phyloP scores from a whole-genome alignment of 2,888 invertebrate genomes.

The Aelia acuminata region DNA sequence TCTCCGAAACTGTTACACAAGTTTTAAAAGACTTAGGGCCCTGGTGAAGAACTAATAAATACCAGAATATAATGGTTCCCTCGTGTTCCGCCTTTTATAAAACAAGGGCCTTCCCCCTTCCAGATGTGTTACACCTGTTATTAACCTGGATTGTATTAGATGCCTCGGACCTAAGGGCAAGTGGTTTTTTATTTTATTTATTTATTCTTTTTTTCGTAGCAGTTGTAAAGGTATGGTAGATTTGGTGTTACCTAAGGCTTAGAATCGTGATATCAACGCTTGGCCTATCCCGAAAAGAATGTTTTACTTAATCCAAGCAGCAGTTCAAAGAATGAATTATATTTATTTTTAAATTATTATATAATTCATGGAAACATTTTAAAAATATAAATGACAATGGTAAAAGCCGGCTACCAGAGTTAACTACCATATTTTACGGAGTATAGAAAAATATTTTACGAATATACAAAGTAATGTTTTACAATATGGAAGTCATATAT shows the following conservation, averaged over 20 bases:
- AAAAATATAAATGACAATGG: too few relatives aligned
- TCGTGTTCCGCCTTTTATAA: conserved; percentile 41
- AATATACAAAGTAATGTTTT: too few relatives aligned
- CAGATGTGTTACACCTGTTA: conserved; percentile 42
- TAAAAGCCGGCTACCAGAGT: too few relatives aligned
- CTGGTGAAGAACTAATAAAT: conserved; percentile 25
- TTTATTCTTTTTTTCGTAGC: neutral
- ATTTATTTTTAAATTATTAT: too few relatives aligned
- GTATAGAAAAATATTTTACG: too few relatives aligned
- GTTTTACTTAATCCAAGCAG: too few relatives aligned
- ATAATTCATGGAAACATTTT: too few relatives aligned
- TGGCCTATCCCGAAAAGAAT: too few relatives aligned
- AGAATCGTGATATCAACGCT: neutral
- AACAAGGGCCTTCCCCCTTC: conserved; percentile 2
- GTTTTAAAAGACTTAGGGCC: conserved; percentile 17
- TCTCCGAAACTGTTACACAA: neutral
- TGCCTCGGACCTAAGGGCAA: neutral
- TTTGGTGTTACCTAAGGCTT: neutral
- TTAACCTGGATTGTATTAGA: conserved; percentile 11
- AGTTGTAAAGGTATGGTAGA: neutral
- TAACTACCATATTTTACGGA: too few relatives aligned
- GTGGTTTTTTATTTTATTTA: neutral
- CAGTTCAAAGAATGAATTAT: too few relatives aligned
- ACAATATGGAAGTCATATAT: too few relatives aligned
- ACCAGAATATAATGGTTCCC: conserved; percentile 1